Percentiles rank a stretch among this genome's conserved stretches.
Evolutionary conservation across 2,888 invertebrate genomes (phyloP).

Genomic region (Pandemis cinnamomeana): DNA sequence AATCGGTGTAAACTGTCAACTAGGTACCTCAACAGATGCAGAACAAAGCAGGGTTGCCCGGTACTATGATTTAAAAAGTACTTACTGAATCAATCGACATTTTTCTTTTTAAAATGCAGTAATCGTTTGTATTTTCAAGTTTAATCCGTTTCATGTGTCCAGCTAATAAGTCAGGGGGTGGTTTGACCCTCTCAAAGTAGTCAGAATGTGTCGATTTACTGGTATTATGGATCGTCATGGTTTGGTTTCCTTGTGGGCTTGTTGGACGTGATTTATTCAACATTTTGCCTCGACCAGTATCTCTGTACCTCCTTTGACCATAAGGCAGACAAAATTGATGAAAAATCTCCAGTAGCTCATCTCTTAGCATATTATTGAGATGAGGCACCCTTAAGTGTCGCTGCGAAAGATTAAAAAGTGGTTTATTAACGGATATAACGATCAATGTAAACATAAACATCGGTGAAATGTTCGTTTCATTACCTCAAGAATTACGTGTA

Average conservation of each 20-base stretch:
- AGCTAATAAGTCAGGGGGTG: conserved; percentile 68
- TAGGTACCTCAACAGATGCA: too few relatives aligned
- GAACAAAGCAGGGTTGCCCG: too few relatives aligned
- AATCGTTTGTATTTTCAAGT: conserved; percentile 57
- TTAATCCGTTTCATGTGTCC: conserved; percentile 75
- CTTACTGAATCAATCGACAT: conserved; percentile 69
- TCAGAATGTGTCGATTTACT: conserved; percentile 50
- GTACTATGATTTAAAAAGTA: conserved; percentile 33
- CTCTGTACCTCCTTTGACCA: conserved; percentile 75
- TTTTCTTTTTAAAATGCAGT: conserved; percentile 66
- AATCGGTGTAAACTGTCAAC: too few relatives aligned
- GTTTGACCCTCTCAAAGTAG: conserved; percentile 61
- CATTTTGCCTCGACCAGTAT: conserved; percentile 71
- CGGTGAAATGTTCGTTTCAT: conserved; percentile 22
- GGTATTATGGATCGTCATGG: conserved; percentile 49
- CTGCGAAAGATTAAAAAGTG: conserved; percentile 57
- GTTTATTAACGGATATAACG: conserved; percentile 40
- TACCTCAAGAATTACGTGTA: conserved; percentile 73
- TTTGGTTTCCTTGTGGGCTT: conserved; percentile 53
- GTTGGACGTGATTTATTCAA: conserved; percentile 66
- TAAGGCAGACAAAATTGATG: conserved; percentile 77
- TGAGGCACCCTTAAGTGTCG: conserved; percentile 68
- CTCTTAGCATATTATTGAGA: conserved; percentile 63
- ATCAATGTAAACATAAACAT: conserved; percentile 5
- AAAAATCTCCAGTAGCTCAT: conserved; percentile 72